These are phyloP conservation scores for Cladorhizidae sp. DNA, from an alignment of 37 sponge, comb jelly and placozoan species.

Conservation along the genomic window DNA sequence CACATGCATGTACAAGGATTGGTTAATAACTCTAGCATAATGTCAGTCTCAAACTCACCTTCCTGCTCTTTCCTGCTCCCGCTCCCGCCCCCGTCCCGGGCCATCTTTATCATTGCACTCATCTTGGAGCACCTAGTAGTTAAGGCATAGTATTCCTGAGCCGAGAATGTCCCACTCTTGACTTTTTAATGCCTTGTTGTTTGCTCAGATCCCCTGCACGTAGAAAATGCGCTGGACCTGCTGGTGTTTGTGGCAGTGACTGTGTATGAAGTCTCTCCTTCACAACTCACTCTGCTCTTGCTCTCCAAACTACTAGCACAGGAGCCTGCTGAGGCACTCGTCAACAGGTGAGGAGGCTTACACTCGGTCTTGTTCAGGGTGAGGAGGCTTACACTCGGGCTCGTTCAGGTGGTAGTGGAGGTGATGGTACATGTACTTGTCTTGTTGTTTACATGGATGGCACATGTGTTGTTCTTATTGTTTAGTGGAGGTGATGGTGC, in stretches of 20 bases:
- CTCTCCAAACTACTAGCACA: conserved; percentile 52
- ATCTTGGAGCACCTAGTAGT: no score
- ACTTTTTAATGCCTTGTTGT: background rate
- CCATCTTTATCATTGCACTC: no score
- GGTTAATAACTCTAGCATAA: no score
- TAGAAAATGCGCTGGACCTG: conserved; percentile 44
- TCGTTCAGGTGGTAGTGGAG: background rate
- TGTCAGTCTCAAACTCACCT: background rate
- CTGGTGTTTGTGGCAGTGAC: conserved; percentile 35
- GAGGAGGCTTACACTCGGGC: no score
- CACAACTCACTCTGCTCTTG: conserved; percentile 22
- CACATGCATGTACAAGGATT: no score
- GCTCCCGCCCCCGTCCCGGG: background rate
- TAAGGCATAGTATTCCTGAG: no score
- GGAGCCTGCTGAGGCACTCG: conserved; percentile 19
- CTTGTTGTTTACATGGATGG: background rate
- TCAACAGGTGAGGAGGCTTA: conserved; percentile 7
- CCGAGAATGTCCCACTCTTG: no score
- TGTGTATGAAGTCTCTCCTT: conserved; percentile 26
- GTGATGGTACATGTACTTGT: no score
- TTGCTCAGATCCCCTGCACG: background rate
- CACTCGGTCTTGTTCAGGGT: background rate
- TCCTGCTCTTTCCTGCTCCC: background rate
- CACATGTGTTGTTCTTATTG: background rate
- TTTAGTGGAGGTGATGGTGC: background rate